Conservation (phyloP, 2,113 vertebrate species). For the Rhipidura dahli region DNA sequence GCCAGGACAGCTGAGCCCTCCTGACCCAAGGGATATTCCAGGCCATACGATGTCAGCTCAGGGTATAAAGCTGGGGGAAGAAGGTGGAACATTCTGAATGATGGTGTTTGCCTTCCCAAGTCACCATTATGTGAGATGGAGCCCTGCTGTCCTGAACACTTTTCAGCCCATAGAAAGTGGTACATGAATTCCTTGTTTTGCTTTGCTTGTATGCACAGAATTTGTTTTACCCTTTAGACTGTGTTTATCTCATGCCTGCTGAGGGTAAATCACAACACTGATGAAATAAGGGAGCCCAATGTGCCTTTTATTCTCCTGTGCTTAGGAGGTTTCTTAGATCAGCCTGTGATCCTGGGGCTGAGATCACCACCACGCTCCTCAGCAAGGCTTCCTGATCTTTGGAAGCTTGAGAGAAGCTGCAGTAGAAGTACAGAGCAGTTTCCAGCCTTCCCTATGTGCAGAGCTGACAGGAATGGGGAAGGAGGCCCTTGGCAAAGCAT, state of each 20-base stretch:
- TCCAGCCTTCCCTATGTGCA: fast-evolving
- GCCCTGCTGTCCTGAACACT: not conserved
- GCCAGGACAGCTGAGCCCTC: not conserved
- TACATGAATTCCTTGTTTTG: not conserved
- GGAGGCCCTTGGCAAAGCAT: not conserved
- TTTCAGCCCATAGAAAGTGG: not conserved
- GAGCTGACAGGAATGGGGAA: not conserved
- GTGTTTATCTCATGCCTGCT: not conserved
- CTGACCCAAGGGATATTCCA: not conserved
- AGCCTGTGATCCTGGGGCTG: not conserved
- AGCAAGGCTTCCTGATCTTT: not conserved
- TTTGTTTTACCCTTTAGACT: not conserved
- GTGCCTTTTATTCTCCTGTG: not conserved
- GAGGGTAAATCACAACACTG: not conserved
- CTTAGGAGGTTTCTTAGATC: not conserved
- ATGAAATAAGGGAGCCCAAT: not conserved
- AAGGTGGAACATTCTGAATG: not conserved
- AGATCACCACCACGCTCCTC: not conserved
- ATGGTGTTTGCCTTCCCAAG: not conserved
- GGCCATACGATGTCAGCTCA: not conserved
- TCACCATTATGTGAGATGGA: not conserved
- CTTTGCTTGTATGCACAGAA: not conserved
- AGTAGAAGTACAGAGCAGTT: not conserved
- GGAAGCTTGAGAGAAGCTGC: not conserved
- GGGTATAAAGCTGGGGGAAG: not conserved